Conservation (phyloP, 2,888 invertebrate genomes). For the Subacronicta megacephala region DNA sequence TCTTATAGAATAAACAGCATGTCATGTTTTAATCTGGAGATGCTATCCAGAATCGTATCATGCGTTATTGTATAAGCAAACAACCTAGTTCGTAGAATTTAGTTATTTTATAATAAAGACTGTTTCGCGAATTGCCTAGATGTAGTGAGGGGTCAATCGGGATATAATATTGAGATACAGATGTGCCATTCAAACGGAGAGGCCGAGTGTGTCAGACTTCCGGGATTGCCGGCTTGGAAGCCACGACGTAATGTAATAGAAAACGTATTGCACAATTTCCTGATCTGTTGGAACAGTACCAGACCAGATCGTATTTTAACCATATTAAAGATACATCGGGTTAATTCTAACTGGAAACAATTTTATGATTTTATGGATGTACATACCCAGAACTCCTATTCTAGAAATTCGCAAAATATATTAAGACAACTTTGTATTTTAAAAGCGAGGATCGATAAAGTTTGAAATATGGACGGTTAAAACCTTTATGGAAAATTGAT, state of each 20-base stretch:
- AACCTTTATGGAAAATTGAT: neutral
- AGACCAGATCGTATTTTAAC: conserved; percentile 29
- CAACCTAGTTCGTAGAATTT: neutral
- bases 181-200: conserved; percentile 48
- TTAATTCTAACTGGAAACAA: neutral
- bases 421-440: neutral
- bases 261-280: conserved; percentile 79
- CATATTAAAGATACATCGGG: conserved; percentile 2
- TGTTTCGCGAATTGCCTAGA: conserved; percentile 12
- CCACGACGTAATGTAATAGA: conserved; percentile 71
- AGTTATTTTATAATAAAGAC: neutral
- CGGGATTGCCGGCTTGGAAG: conserved; percentile 72
- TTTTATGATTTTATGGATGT: neutral
- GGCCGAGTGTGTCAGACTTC: conserved; percentile 66
- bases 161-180: conserved; percentile 43
- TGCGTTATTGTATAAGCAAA: conserved; percentile 22
- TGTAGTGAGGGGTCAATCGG: conserved; percentile 13
- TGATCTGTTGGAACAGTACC: conserved; percentile 55
- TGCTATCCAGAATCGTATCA: conserved; percentile 34
- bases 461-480: neutral
- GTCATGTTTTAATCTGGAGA: conserved; percentile 30
- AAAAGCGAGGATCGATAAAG: conserved; percentile 2
- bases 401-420: conserved; percentile 2
- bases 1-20: conserved; percentile 30
- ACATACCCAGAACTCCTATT: neutral